A percentile compares a stretch with the other conserved stretches of the same genome.
Evolutionary conservation across 2,888 invertebrate species (phyloP).

Genomic region (Reticulitermes lucifugus): DNA sequence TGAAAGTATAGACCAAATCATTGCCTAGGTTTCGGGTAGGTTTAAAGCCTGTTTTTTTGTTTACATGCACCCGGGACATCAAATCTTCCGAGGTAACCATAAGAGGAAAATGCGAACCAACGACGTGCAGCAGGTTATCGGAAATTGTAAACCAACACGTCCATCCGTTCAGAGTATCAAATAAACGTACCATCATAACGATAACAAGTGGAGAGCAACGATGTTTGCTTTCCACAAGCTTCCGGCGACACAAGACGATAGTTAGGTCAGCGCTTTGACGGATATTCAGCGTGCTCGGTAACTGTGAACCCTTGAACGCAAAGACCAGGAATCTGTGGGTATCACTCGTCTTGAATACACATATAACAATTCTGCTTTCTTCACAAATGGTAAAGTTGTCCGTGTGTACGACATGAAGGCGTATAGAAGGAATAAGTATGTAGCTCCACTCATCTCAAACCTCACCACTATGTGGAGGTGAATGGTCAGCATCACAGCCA

Average conservation of each 20-base stretch:
- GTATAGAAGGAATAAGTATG: too few relatives aligned
- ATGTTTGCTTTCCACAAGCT: not conserved
- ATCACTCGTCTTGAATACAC: not conserved
- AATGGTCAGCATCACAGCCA: too few relatives aligned
- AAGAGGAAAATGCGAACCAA: not conserved
- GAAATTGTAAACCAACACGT: conserved; percentile 1
- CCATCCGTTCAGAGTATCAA: conserved; percentile 4
- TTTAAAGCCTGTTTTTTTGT: not conserved
- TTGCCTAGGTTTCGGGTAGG: not conserved
- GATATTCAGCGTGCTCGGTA: not conserved
- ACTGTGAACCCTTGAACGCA: not conserved
- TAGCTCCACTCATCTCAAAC: too few relatives aligned
- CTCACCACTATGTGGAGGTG: too few relatives aligned
- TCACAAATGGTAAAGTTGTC: too few relatives aligned
- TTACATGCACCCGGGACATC: not conserved
- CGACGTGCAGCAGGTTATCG: not conserved
- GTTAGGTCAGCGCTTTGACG: not conserved
- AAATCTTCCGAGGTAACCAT: not conserved
- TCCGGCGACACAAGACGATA: not conserved
- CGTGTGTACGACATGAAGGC: too few relatives aligned
- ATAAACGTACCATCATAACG: not conserved
- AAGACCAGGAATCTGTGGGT: not conserved
- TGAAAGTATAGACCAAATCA: too few relatives aligned
- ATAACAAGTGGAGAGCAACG: conserved; percentile 1
- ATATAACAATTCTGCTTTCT: too few relatives aligned